Evolutionary conservation across 2,888 invertebrate species (phyloP).

Genomic region (Hypena proboscidalis): DNA sequence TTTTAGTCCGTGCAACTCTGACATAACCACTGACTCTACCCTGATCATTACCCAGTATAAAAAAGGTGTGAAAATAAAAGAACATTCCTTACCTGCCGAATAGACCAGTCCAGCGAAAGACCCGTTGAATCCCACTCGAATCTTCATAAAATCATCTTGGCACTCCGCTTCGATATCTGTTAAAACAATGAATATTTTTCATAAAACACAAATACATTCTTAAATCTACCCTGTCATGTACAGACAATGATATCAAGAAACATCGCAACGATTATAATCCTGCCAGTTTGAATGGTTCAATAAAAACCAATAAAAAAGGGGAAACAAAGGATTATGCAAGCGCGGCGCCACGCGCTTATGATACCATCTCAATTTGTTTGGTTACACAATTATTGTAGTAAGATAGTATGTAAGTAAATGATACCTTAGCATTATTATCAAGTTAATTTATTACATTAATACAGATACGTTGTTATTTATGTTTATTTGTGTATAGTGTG

Average conservation of each 20-base stretch:
- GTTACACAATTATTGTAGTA: slow-evolving; percentile 35
- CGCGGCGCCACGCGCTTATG: slow-evolving; percentile 51
- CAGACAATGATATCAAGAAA: slow-evolving; percentile 32
- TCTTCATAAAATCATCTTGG: slow-evolving; percentile 98
- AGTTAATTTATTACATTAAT: background rate
- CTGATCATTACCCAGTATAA: background rate
- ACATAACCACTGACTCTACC: background rate
- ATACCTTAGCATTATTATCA: background rate
- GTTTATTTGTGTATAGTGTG: no score
- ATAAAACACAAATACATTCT: slow-evolving; percentile 2
- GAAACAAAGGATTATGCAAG: slow-evolving; percentile 67
- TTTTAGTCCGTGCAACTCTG: background rate
- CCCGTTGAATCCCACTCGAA: slow-evolving; percentile 96
- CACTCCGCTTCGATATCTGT: slow-evolving; percentile 97
- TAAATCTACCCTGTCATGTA: slow-evolving; percentile 11
- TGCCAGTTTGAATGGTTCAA: slow-evolving; percentile 52
- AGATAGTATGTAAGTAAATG: slow-evolving; percentile 19
- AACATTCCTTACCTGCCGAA: slow-evolving; percentile 89
- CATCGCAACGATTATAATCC: slow-evolving; percentile 35
- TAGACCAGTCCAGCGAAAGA: slow-evolving; percentile 95
- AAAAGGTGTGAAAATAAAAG: background rate
- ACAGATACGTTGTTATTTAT: no score
- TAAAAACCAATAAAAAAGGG: slow-evolving; percentile 53
- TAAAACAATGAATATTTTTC: slow-evolving; percentile 46
- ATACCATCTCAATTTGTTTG: slow-evolving; percentile 64